Evolutionary conservation across 2,888 invertebrate species (phyloP), one percentile per base, ranked within the genome.

Genomic region (Junonia oenone): DNA sequence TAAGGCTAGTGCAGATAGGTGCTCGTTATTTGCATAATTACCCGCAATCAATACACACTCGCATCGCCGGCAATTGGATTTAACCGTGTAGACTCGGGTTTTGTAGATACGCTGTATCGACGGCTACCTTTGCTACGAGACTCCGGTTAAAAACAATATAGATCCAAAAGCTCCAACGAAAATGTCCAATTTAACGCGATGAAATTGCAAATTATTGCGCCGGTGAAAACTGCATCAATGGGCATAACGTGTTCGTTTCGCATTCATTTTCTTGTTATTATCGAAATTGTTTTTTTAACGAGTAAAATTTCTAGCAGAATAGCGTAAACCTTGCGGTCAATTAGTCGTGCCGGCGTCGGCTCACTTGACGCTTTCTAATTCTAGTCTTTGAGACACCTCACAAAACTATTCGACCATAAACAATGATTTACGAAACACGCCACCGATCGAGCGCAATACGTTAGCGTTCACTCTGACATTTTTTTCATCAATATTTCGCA

Each of bases 311-410:
- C 72, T 72, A 75, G 72, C 73, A 74, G 81, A 81, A 78, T 73
- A 75, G 79, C 71, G 82, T 81, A 81, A 83, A 85, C 78, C 81
- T 85, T 87, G 87, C 75, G 88, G 89, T 86, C 87, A 83, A 83
- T 88, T 87, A 85, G 85, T 77, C 73, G 77, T 76, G 77, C 71
- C 75, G 74, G 68, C 73, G 74, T 73, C 73, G 73, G 70, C 66
- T 69, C 68, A 68, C 77, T 83, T 79, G 86, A 82, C 86, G 88
- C 89, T 89, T 89, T 89, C 89, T 89, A 89, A 87, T 83, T 85
- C 83, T 75, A 74, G 74, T 73, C 76, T 74, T 72, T 72, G 75
- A 73, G 78, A 79, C 82, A 78, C 81, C 83, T 78, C 80, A 76
- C 78, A 73, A 74, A 83, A 73, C 82, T 81, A 77, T 72, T 84